Percentiles rank a stretch among this genome's conserved stretches.
phyloP scores from a whole-genome alignment of 53 echinoderm and acorn worm species.

The Hippasteria phrygiana region DNA sequence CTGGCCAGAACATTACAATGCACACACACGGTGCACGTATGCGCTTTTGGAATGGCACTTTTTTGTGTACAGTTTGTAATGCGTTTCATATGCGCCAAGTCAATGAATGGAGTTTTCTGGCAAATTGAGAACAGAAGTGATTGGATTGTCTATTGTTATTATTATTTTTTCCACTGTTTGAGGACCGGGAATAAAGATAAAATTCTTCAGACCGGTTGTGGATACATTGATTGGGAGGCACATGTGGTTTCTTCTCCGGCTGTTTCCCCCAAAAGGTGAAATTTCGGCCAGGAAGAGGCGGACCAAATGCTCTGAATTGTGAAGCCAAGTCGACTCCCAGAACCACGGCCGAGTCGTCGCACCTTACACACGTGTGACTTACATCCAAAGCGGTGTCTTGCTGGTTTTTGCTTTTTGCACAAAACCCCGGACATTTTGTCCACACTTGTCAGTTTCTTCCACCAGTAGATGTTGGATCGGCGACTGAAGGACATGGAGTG shows the following conservation, averaged over 20 bases:
- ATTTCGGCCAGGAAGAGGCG: conserved; percentile 19
- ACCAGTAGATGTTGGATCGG: conserved; percentile 35
- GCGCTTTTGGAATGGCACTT: not conserved
- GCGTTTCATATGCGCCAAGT: not conserved
- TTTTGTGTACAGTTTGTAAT: conserved; percentile 11
- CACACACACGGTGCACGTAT: not conserved
- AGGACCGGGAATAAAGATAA: conserved; percentile 53
- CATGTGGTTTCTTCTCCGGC: conserved; percentile 46
- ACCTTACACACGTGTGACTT: conserved; percentile 24
- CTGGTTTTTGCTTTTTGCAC: not conserved
- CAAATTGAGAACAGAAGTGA: not conserved
- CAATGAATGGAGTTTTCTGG: not conserved
- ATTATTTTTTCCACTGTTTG: conserved; percentile 14
- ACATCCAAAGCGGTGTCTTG: not conserved
- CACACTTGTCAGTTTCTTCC: conserved; percentile 41
- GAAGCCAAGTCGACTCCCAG: too few relatives aligned
- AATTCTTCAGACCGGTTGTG: conserved; percentile 7
- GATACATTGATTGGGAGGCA: conserved; percentile 44
- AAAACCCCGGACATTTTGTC: conserved; percentile 31
- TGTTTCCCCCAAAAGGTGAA: conserved; percentile 34
- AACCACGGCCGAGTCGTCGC: too few relatives aligned
- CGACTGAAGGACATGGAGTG: conserved; percentile 59
- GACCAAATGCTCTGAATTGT: not conserved
- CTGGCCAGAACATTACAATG: conserved; percentile 34
- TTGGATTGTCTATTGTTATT: conserved; percentile 44